Percentiles rank a stretch among this genome's conserved stretches.
Conservation (phyloP, 2,113 vertebrate genomes). For the Lagopus leucura region DNA sequence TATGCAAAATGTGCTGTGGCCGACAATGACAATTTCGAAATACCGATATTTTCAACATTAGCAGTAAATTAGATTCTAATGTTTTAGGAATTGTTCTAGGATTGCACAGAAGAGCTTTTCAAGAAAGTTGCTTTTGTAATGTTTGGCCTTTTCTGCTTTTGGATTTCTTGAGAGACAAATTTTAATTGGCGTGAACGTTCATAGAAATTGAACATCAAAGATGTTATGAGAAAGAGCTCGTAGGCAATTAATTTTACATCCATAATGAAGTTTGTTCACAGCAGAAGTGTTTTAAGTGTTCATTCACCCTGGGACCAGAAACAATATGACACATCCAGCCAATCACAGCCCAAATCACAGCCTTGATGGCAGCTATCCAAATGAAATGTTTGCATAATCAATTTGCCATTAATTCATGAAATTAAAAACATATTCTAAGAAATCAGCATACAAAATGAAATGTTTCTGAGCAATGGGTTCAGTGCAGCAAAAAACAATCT, state of each 20-base stretch:
- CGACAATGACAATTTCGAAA: background rate
- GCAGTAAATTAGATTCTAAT: background rate
- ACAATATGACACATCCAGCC: background rate
- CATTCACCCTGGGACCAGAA: background rate
- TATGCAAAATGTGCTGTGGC: background rate
- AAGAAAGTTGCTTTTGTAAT: background rate
- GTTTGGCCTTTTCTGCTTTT: background rate
- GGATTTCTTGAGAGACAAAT: background rate
- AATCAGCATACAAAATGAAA: background rate
- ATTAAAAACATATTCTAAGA: background rate
- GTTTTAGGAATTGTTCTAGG: background rate
- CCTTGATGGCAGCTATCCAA: background rate
- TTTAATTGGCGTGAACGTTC: background rate
- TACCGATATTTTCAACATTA: background rate
- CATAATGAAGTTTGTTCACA: background rate
- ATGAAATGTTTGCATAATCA: background rate
- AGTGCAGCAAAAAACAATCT: background rate
- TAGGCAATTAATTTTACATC: background rate
- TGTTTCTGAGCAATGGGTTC: background rate
- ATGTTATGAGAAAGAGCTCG: background rate
- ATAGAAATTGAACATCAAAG: background rate
- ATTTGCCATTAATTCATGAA: background rate
- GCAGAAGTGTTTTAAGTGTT: background rate
- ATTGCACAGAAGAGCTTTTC: background rate
- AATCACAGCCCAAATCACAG: background rate